Conservation (phyloP, 2,113 vertebrate species). For the Callospermophilus lateralis region DNA sequence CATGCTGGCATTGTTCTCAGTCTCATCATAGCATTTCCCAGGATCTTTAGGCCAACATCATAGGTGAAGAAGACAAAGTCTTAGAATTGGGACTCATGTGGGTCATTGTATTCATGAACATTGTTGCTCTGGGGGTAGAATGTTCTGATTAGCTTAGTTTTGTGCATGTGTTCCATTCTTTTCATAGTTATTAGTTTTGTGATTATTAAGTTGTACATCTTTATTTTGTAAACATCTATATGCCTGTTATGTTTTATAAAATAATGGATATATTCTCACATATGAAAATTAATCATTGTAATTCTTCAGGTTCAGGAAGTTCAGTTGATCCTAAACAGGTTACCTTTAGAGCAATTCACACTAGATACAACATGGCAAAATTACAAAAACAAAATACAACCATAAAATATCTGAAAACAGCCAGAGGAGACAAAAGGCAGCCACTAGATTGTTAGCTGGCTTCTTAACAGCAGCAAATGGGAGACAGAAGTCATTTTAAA, state of each 20-base stretch:
- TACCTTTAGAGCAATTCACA: background rate
- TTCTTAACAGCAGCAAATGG: background rate
- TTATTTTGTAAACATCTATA: background rate
- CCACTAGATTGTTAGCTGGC: background rate
- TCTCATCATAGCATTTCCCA: background rate
- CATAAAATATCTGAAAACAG: background rate
- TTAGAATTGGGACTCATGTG: background rate
- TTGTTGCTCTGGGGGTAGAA: background rate
- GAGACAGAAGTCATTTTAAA: constrained; percentile 10
- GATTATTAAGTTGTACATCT: background rate
- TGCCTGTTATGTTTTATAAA: constrained; percentile 16
- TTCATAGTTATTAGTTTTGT: constrained; percentile 9
- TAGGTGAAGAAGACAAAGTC: background rate
- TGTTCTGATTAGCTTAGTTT: background rate
- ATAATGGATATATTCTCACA: background rate
- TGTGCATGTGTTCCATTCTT: background rate
- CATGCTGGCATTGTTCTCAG: background rate
- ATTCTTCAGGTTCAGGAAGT: constrained; percentile 23
- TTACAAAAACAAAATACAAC: constrained; percentile 28
- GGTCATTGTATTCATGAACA: background rate
- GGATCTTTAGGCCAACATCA: background rate
- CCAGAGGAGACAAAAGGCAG: constrained; percentile 16
- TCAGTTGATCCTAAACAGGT: background rate
- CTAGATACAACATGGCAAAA: constrained; percentile 8
- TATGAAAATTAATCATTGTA: constrained; percentile 5